Evolutionary conservation across 2,113 vertebrate species (phyloP).

Genomic region (Chlorocebus sabaeus): DNA sequence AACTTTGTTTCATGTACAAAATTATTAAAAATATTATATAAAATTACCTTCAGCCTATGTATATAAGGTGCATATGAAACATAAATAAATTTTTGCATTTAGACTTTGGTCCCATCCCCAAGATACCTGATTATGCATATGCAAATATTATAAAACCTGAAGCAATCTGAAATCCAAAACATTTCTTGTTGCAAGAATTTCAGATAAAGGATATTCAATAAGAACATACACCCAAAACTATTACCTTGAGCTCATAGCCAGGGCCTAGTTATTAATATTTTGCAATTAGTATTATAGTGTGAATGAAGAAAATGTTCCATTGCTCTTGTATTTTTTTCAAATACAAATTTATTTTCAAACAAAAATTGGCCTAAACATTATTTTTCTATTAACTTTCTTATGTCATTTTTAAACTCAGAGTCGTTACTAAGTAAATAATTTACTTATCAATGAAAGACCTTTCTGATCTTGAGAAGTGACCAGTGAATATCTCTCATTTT

Average conservation of each 20-base stretch:
- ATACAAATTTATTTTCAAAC: neutral
- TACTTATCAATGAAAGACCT: neutral
- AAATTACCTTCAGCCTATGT: neutral
- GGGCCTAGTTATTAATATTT: neutral
- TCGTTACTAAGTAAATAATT: neutral
- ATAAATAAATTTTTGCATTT: neutral
- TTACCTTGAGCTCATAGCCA: neutral
- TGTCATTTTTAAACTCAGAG: neutral
- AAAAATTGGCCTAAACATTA: neutral
- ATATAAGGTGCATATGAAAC: neutral
- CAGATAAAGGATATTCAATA: neutral
- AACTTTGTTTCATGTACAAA: neutral
- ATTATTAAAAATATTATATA: neutral
- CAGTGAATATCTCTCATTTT: neutral
- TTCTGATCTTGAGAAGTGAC: neutral
- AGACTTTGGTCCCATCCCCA: neutral
- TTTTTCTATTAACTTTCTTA: neutral
- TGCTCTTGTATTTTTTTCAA: neutral
- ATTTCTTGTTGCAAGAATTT: neutral
- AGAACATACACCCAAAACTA: neutral
- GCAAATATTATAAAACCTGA: neutral
- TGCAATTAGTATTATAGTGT: neutral
- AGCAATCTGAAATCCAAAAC: neutral
- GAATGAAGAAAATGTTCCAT: neutral
- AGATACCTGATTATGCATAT: neutral